Evolutionary conservation across 2,888 invertebrate species (phyloP).

Genomic region (Brachyopa scutellaris): DNA sequence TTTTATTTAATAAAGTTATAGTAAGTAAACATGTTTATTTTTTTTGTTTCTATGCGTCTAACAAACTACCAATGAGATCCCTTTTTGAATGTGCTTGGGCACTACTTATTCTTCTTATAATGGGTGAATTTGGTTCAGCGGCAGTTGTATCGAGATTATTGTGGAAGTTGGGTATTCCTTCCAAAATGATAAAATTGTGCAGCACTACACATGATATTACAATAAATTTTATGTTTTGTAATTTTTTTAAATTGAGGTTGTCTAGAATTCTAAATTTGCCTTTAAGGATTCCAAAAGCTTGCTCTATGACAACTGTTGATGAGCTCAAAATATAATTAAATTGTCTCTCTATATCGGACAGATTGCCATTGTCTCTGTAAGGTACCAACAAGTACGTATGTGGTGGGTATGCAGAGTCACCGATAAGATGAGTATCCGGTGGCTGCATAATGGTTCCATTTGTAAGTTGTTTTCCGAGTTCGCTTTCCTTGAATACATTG

Average conservation of each 20-base stretch:
- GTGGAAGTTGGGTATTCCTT: background rate
- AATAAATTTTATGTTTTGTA: background rate
- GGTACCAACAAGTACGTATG: background rate
- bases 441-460: background rate
- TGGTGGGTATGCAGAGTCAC: no score
- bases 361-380: background rate
- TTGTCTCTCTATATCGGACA: background rate
- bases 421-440: constrained; percentile 4
- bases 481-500: background rate
- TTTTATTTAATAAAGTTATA: background rate
- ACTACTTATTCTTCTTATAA: background rate
- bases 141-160: background rate
- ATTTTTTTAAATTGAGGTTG: background rate
- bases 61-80: background rate
- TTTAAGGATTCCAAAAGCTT: constrained; percentile 4
- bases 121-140: background rate
- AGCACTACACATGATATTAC: background rate
- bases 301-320: background rate
- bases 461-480: constrained; percentile 4
- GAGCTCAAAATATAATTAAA: constrained; percentile 3
- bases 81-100: background rate
- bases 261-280: constrained; percentile 2
- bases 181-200: background rate
- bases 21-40: background rate
- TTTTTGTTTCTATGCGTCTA: background rate